phyloP scores from a whole-genome alignment of 2,113 vertebrate species.

The Myrmecophaga tridactyla region DNA sequence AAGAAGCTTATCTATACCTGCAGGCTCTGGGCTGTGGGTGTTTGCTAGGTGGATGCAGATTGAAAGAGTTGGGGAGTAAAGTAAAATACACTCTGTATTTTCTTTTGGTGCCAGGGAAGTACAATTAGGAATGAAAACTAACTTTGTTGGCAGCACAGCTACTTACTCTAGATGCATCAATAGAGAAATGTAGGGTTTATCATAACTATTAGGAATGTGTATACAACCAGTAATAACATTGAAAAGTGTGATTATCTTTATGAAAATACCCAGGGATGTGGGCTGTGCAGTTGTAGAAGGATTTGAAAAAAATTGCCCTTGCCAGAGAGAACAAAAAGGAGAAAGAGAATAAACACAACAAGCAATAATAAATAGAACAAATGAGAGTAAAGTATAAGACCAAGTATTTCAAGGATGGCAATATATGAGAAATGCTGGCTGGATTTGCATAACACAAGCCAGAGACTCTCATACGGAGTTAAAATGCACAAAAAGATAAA shows the following conservation, averaged over 20 bases:
- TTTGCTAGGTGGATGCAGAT: background rate
- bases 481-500: background rate
- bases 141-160: background rate
- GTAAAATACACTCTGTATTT: background rate
- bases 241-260: background rate
- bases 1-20: background rate
- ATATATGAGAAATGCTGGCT: background rate
- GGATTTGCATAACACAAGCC: background rate
- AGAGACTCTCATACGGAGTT: background rate
- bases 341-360: background rate
- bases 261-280: background rate
- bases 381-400: conserved; percentile 11
- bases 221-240: background rate
- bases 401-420: background rate
- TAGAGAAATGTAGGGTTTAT: background rate
- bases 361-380: background rate
- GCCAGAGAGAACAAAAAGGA: background rate
- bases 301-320: background rate
- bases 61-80: background rate
- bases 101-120: background rate
- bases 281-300: background rate
- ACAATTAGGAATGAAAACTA: background rate
- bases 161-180: background rate
- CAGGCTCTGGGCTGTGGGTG: background rate
- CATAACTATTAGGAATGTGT: background rate